Evolutionary conservation across 2,797 vertebrate genomes (phyloP), one percentile per base, ranked within the genome.

Genomic region (Ctenosaura bakeri): DNA sequence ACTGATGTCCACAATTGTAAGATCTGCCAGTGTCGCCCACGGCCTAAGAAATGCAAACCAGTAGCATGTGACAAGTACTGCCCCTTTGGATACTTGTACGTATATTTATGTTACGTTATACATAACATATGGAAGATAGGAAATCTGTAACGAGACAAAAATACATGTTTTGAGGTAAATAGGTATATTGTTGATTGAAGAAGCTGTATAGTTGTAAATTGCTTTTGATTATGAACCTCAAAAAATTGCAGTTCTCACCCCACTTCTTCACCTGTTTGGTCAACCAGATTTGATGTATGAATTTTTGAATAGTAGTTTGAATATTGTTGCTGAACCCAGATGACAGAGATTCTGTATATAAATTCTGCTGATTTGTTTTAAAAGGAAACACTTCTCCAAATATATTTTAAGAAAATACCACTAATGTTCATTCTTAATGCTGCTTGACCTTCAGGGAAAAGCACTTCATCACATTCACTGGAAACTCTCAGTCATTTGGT

Each of bases 71-170:
- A 97, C 96, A 98, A 98, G 96, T 95, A 97, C 92, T 98, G 98
- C 96, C 98, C 98, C 0, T 97, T 98, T 77, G 98, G 98, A 96
- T 98, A 97, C 95, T 96, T 98, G 98, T 98, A 97, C 95, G 98
- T 97, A 96, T 96, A 94, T 91, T 92, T 59, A 56, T 90, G 13
- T 73, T 89, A 52, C 54, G 29, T 77, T 77, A 9, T 32, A 69
- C 29, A 32, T 13, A 32, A 46, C 32, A 29, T 10, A 4, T 81
- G 20, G 73, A 88, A 0, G 1, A 29, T 24, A 62, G 2, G 10
- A 86, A 76, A n/a, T 0, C 18, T 0, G 18, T 62, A 52, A 80
- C 50, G 46, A 85, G 71, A 80, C 24, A 81, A 87, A 79, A 50
- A n/a, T 1, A 3, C 14, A 0, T 0, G 54, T 89, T 77, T 0